These are phyloP conservation scores for Andrena praecox DNA, from an alignment of 2,888 invertebrate species.

Conservation along the genomic window DNA sequence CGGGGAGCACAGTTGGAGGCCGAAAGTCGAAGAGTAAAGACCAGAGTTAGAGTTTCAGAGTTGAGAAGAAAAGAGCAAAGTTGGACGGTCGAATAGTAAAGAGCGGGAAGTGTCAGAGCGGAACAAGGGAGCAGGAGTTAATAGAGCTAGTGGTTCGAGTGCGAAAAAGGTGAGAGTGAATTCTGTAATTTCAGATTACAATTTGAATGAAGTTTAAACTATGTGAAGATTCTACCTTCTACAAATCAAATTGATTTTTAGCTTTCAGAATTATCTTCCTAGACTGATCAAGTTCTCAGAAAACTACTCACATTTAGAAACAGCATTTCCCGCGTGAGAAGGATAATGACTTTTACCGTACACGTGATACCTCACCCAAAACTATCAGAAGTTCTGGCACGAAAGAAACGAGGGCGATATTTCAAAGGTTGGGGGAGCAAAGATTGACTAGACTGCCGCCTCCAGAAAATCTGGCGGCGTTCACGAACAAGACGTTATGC, in stretches of 20 bases:
- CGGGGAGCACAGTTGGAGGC: not conserved
- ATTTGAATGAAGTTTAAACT: constrained; percentile 4
- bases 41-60: not conserved
- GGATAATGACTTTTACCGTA: not conserved
- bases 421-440: constrained; percentile 30
- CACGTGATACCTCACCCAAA: not conserved
- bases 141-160: not conserved
- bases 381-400: not conserved
- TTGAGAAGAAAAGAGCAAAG: constrained; percentile 2
- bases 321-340: not conserved
- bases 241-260: not conserved
- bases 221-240: not conserved
- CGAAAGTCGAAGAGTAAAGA: not conserved
- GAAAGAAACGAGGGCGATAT: constrained; percentile 20
- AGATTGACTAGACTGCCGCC: constrained; percentile 31
- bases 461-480: constrained; percentile 37
- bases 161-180: not conserved
- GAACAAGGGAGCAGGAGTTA: not conserved
- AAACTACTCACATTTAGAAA: not conserved
- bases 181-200: not conserved
- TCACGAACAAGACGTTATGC: constrained; percentile 57
- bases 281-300: no score
- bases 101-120: constrained; percentile 8
- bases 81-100: constrained; percentile 4
- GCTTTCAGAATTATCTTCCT: no score